Evolutionary conservation across 2,113 vertebrate genomes (phyloP), one percentile per base, ranked within the genome.

Genomic region (Hippocampus guttulatus): DNA sequence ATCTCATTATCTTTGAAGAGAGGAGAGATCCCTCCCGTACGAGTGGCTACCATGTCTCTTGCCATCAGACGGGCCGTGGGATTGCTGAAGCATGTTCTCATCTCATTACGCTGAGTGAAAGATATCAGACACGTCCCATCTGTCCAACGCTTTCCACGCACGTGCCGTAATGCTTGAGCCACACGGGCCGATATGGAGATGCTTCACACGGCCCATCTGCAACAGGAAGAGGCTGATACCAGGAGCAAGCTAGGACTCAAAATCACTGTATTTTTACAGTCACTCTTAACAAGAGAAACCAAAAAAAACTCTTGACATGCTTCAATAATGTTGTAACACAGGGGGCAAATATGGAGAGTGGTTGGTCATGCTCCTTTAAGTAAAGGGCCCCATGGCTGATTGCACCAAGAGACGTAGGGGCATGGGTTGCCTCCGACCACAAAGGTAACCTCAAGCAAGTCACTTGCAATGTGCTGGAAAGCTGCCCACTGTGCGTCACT

Each of bases 1-100:
- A 88, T 89, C 88, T 91, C 88, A 88, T 91, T 90, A 91, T 91
- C 88, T 90, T 89, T 88, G 87, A 90, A 90, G 88, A 88, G 83
- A 77, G 74, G 79, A 85, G 71, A 79, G 83, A 87, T 87, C 82
- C 87, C 84, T 83, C 83, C 87, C 72, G 77, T 81, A 70, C 76
- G 80, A 89, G 88, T 82, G 88, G 89, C 81, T 87, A 73, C 83
- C 20, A 68, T 79, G 88, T 91, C 86, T 90, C 85, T 79, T 76
- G 84, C 85, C 90, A 85, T 90, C 87, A 88, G 75, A 84, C 68
- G 38, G 75, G 78, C 79, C 82, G 67, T 68, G 74, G 87, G 87
- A 88, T 81, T 83, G 88, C 78, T 76, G 85, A 86, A 85, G 87
- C 81, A 62, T 81, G 58, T 83, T 89, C 86, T 68, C 43, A 16